Evolutionary conservation across 2,888 invertebrate species (phyloP).

Genomic region (Melanostoma scalare): DNA sequence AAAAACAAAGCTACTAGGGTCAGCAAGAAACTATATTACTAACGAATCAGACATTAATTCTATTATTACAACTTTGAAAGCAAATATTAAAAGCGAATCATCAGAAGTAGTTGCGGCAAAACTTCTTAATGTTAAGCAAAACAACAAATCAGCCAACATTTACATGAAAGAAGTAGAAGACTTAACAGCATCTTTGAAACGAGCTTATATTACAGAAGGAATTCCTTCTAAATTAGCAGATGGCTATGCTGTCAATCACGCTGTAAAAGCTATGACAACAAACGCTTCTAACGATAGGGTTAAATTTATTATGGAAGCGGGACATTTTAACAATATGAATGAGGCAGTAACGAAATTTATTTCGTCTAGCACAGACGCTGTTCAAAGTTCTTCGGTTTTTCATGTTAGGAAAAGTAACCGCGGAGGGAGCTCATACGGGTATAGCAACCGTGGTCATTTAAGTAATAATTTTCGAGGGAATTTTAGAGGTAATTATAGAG

Average conservation of each 20-base stretch:
- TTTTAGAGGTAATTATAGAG: neutral
- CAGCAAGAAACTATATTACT: constrained; percentile 16
- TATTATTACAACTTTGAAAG: neutral
- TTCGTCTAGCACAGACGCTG: constrained; percentile 45
- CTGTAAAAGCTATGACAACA: no score
- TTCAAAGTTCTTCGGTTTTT: neutral
- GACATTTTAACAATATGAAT: no score
- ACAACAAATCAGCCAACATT: constrained; percentile 16
- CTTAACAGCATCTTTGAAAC: constrained; percentile 30
- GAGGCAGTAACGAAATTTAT: constrained; percentile 37
- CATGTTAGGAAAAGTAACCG: neutral
- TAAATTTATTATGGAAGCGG: no score
- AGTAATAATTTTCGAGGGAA: neutral
- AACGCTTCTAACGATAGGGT: no score
- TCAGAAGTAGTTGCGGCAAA: constrained; percentile 20
- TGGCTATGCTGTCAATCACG: no score
- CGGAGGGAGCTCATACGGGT: neutral
- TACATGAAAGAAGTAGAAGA: constrained; percentile 30
- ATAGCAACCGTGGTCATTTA: neutral
- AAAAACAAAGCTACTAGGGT: constrained; percentile 1
- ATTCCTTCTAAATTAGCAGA: constrained; percentile 4
- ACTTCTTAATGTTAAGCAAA: constrained; percentile 27
- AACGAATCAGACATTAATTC: neutral
- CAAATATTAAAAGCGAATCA: constrained; percentile 24
- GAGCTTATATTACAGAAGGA: constrained; percentile 34